A percentile compares a stretch with the other conserved stretches of the same genome.
phyloP scores from a whole-genome alignment of 2,797 vertebrate species.

The Onychomys torridus region DNA sequence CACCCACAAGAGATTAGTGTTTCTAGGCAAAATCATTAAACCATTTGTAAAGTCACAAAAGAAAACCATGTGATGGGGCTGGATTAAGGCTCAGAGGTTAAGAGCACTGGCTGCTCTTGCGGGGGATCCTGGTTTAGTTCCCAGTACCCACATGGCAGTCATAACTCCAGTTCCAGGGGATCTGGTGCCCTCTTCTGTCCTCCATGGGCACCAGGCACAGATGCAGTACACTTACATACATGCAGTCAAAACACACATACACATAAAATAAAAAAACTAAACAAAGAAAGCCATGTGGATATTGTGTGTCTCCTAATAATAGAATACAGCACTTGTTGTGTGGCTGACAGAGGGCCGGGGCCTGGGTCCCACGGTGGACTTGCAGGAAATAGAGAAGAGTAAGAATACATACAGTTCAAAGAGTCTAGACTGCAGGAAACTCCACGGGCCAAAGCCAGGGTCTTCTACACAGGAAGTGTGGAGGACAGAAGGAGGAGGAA shows the following conservation, averaged over 20 bases:
- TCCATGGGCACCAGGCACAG: background rate
- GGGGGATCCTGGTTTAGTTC: background rate
- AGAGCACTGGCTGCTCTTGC: background rate
- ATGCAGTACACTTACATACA: background rate
- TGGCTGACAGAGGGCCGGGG: background rate
- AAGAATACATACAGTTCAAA: background rate
- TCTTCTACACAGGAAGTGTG: background rate
- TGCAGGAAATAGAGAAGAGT: background rate
- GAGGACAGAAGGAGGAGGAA: background rate
- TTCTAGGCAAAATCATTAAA: background rate
- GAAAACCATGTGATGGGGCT: background rate
- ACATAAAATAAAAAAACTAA: background rate
- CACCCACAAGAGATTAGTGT: background rate
- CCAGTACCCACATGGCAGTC: background rate
- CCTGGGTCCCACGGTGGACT: background rate
- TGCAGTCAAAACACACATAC: background rate
- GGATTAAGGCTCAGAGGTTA: background rate
- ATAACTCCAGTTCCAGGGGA: background rate
- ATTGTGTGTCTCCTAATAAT: background rate
- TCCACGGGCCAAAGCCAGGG: background rate
- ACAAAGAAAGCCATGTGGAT: background rate
- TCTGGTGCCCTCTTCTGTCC: background rate
- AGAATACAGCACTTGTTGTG: background rate
- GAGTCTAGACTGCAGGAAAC: background rate
- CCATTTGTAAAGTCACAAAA: background rate